Evolutionary conservation across 1,140 invertebrate genomes (phyloP).

Genomic region (Eulimnadia texana): DNA sequence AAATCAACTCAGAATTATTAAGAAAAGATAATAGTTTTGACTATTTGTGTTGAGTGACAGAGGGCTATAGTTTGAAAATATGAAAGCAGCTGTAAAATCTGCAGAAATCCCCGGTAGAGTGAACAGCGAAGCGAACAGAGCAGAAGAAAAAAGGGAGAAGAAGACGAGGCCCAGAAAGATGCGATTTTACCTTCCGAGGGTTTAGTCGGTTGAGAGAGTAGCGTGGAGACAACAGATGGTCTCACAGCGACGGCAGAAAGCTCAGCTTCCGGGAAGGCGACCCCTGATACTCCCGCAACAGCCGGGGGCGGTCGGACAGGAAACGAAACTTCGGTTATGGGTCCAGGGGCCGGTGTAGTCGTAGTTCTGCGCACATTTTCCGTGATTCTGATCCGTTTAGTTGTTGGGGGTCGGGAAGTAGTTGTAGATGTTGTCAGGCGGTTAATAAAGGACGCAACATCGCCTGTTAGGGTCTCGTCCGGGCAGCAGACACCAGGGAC

Average conservation of each 20-base stretch:
- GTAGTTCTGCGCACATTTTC: neutral
- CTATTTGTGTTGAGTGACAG: too few species aligned
- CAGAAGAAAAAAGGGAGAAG: neutral
- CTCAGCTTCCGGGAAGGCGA: neutral
- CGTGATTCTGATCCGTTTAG: neutral
- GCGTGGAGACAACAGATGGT: neutral
- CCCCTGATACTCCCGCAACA: neutral
- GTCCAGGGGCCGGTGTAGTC: constrained; percentile 1
- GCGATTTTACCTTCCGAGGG: neutral
- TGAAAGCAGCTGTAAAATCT: too few species aligned
- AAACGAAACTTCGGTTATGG: neutral
- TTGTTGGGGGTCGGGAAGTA: constrained; percentile 25
- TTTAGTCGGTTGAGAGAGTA: neutral
- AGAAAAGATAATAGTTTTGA: too few species aligned
- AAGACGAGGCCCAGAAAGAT: too few species aligned
- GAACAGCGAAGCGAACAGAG: neutral
- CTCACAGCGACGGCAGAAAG: neutral
- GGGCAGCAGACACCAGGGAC: constrained; percentile 85
- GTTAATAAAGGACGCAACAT: constrained; percentile 32
- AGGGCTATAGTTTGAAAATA: too few species aligned
- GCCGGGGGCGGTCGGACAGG: neutral
- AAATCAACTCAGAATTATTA: neutral
- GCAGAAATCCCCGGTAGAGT: too few species aligned
- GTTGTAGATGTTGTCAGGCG: constrained; percentile 25
- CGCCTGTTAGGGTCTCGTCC: constrained; percentile 22